Conservation (phyloP, 2,888 invertebrate species). For the Aethes cnicana region DNA sequence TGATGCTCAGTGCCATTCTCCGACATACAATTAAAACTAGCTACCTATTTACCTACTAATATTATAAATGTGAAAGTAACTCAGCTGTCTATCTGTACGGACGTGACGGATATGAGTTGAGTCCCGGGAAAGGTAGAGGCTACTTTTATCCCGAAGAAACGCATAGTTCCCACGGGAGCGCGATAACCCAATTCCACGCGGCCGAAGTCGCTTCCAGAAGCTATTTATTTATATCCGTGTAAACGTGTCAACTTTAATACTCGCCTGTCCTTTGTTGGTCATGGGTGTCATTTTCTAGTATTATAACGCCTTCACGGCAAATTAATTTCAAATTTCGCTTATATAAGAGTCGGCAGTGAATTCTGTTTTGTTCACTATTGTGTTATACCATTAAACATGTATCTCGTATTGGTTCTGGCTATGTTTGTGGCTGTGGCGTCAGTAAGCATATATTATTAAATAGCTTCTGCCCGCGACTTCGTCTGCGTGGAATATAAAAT, state of each 20-base stretch:
- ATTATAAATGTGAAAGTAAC: neutral
- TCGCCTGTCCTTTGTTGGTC: neutral
- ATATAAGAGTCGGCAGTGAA: slow-evolving; percentile 13
- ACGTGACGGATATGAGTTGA: neutral
- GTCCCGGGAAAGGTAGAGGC: too few relatives aligned
- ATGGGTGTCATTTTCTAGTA: slow-evolving; percentile 5
- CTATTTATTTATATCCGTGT: neutral
- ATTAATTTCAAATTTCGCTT: slow-evolving; percentile 4
- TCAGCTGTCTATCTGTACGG: neutral
- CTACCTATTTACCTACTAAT: too few relatives aligned
- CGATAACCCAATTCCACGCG: neutral
- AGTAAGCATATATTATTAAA: slow-evolving; percentile 1
- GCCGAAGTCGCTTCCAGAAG: neutral
- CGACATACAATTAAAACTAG: too few relatives aligned
- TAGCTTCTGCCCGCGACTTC: too few relatives aligned
- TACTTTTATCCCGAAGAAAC: neutral
- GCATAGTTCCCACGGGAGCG: neutral
- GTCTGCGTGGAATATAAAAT: too few relatives aligned
- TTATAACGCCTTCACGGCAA: slow-evolving; percentile 14
- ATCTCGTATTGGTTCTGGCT: slow-evolving; percentile 10
- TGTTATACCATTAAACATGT: slow-evolving; percentile 4
- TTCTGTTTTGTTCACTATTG: neutral
- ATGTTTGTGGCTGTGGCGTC: slow-evolving; percentile 3
- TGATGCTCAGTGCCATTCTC: too few relatives aligned
- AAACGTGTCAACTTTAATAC: slow-evolving; percentile 2